Evolutionary conservation across 2,113 vertebrate species (phyloP).

Genomic region (Machaerirhynchus nigripectus): DNA sequence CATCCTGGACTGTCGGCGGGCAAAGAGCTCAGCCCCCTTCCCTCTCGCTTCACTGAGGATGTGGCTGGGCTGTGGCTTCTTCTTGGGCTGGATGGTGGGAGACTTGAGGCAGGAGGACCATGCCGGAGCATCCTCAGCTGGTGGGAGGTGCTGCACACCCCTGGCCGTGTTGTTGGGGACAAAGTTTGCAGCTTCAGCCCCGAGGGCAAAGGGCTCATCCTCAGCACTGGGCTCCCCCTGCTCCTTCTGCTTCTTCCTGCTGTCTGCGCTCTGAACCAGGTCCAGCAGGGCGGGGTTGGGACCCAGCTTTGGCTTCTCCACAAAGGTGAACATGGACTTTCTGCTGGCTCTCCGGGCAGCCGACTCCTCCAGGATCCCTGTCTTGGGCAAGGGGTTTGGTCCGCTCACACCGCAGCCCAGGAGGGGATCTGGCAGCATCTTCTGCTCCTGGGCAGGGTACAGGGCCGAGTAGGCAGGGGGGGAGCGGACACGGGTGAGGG

Average conservation of each 20-base stretch:
- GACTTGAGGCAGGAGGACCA: constrained; percentile 94
- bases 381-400: constrained; percentile 71
- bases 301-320: constrained; percentile 89
- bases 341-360: constrained; percentile 70
- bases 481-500: constrained; percentile 68
- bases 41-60: constrained; percentile 86
- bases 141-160: background rate
- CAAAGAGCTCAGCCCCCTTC: constrained; percentile 92
- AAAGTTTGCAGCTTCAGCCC: constrained; percentile 95
- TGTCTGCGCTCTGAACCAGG: constrained; percentile 88
- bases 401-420: constrained; percentile 21
- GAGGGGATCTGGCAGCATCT: constrained; percentile 60
- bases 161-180: constrained; percentile 65
- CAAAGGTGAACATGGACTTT: constrained; percentile 97
- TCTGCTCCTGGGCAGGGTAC: constrained; percentile 72
- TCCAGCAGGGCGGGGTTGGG: constrained; percentile 94
- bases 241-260: constrained; percentile 81
- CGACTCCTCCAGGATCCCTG: constrained; percentile 87
- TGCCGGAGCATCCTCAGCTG: constrained; percentile 66
- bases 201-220: constrained; percentile 89
- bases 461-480: constrained; percentile 75
- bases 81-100: constrained; percentile 81
- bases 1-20: constrained; percentile 92
- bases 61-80: constrained; percentile 83
- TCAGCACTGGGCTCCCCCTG: constrained; percentile 76